Evolutionary conservation across 2,888 invertebrate species (phyloP).

Genomic region (Hermaeophaga mercurialis): DNA sequence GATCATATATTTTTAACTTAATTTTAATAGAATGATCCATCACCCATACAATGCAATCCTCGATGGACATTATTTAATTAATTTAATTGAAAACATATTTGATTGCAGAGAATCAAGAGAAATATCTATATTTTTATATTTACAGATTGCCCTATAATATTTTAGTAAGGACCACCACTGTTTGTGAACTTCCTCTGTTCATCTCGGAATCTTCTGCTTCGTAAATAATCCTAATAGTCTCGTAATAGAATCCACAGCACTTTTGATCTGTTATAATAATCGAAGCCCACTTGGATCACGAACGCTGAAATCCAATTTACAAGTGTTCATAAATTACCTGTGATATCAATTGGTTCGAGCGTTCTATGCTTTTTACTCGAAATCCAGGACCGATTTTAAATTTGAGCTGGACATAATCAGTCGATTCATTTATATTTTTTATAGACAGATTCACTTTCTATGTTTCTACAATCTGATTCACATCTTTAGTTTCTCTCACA

Average conservation of each 20-base stretch:
- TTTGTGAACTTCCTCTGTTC: not conserved
- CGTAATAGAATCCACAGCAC: constrained; percentile 39
- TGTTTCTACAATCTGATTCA: too few species aligned
- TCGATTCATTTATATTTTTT: not conserved
- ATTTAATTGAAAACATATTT: too few species aligned
- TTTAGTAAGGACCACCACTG: too few species aligned
- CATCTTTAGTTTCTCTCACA: too few species aligned
- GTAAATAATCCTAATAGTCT: constrained; percentile 39
- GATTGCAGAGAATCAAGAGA: too few species aligned
- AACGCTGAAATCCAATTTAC: constrained; percentile 47
- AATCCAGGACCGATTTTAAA: constrained; percentile 10
- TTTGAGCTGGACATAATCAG: not conserved
- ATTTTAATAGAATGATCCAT: too few species aligned
- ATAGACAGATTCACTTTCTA: too few species aligned
- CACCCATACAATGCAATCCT: too few species aligned
- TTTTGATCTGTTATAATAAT: constrained; percentile 43
- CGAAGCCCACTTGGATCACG: constrained; percentile 42
- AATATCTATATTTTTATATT: too few species aligned
- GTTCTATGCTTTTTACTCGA: constrained; percentile 25
- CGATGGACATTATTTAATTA: too few species aligned
- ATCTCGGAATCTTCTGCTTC: constrained; percentile 24
- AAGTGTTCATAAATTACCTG: constrained; percentile 48
- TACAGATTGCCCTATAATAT: too few species aligned
- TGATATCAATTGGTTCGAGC: constrained; percentile 40
- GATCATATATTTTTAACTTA: too few species aligned